Conservation (phyloP, 2,888 invertebrate genomes). For the Phragmatobia fuliginosa region DNA sequence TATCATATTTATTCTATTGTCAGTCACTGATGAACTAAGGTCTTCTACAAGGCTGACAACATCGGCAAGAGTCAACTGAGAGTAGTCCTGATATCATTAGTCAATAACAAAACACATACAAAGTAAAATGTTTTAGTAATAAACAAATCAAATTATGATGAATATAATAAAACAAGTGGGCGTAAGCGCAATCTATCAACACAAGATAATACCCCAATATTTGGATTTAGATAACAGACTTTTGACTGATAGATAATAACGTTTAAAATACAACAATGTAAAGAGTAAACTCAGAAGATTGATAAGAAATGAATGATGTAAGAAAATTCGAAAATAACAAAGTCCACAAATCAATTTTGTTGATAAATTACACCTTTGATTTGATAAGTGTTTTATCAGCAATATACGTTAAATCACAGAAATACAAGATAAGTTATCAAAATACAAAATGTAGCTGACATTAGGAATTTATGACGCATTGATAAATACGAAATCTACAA, state of each 20-base stretch:
- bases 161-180: not conserved
- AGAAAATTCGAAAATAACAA: not conserved
- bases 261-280: not conserved
- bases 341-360: not conserved
- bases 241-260: not conserved
- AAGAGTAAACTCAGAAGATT: slow-evolving; percentile 3
- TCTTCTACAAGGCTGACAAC: too few relatives aligned
- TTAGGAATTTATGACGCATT: not conserved
- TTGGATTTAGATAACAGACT: not conserved
- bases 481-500: not conserved
- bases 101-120: not conserved
- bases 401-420: not conserved
- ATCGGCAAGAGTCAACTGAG: too few relatives aligned
- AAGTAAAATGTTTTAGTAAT: not conserved
- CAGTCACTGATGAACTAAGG: too few relatives aligned
- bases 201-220: not conserved
- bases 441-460: not conserved
- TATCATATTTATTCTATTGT: too few relatives aligned
- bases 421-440: not conserved
- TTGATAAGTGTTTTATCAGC: not conserved
- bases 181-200: not conserved
- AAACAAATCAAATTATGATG: not conserved
- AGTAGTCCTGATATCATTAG: too few relatives aligned
- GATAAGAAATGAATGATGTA: slow-evolving; percentile 1
- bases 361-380: not conserved